phyloP scores from a whole-genome alignment of 2,797 vertebrate species.

The Molossus alvarezi region DNA sequence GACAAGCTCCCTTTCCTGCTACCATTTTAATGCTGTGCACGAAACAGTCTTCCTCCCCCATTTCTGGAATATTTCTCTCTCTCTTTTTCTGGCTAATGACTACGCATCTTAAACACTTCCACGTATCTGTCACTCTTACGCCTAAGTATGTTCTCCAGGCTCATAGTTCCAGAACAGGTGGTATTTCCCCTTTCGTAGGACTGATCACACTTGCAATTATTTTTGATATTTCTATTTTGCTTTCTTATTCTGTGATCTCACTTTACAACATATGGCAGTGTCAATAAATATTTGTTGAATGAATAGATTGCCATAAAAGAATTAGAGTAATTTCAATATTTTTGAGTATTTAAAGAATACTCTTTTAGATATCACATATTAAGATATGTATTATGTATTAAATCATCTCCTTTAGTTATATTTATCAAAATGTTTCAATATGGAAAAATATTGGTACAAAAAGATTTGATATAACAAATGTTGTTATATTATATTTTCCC shows the following conservation, averaged over 20 bases:
- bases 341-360: constrained; percentile 11
- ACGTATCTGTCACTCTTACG: neutral
- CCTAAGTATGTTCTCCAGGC: neutral
- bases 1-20: neutral
- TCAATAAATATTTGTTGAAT: constrained; percentile 71
- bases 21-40: neutral
- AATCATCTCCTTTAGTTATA: neutral
- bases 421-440: neutral
- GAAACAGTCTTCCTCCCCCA: neutral
- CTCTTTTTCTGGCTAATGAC: neutral
- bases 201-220: constrained; percentile 59
- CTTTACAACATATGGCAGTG: constrained; percentile 33
- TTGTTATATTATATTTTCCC: neutral
- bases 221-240: constrained; percentile 75
- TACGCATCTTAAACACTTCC: neutral
- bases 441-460: neutral
- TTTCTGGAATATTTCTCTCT: neutral
- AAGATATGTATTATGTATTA: neutral
- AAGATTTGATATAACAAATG: neutral
- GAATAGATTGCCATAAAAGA: constrained; percentile 39
- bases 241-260: constrained; percentile 59
- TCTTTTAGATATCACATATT: constrained; percentile 9
- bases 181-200: constrained; percentile 21
- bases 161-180: constrained; percentile 41
- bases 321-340: constrained; percentile 33